Evolutionary conservation across 2,113 vertebrate genomes (phyloP), one percentile per base, ranked within the genome.

Genomic region (Pipra filicauda): DNA sequence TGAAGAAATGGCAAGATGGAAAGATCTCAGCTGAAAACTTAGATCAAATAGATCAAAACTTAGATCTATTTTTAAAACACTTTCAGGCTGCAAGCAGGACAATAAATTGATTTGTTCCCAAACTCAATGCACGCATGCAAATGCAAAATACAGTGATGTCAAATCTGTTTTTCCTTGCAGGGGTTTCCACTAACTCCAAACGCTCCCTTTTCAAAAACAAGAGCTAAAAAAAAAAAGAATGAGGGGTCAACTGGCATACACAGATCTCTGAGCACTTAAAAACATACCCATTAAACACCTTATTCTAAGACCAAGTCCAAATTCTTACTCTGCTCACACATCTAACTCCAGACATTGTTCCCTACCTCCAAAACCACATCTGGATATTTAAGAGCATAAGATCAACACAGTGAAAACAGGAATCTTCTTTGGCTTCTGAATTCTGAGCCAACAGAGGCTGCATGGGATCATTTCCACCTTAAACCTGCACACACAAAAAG

Each of bases 71-170:
- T 95, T 93, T 81, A 86, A 71, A 94, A 84, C 8, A 52, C 23
- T 57, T 94, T 26, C 46, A 64, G 30, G n/a, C 35, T 58, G 19
- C 2, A 6, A 89, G 49, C 28, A 89, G 9, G 26, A 67, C 57
- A 91, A 88, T 74, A 85, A 74, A 91, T 81, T 54, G 61, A 87
- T 90, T 95, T 94, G 55, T 44, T 81, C 59, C 27, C 52, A 52
- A 74, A 95, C 71, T 74, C 73, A 81, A 1, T 41, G 41, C 24
- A n/a, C 1, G 18, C 28, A 80, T 55, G 41, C 70, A 83, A 83
- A 86, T 9, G 48, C 27, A 49, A 78, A 59, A 77, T 15, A 88
- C 3, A 10, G 39, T 28, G 37, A n/a, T 4, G 12, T 37, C 43
- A 88, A 74, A 88, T 14, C 12, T 4, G 2, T 3, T 81, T 91